Evolutionary conservation across 2,888 invertebrate genomes (phyloP), one percentile per base, ranked within the genome.

Genomic region (Caenorhabditis imperialis): DNA sequence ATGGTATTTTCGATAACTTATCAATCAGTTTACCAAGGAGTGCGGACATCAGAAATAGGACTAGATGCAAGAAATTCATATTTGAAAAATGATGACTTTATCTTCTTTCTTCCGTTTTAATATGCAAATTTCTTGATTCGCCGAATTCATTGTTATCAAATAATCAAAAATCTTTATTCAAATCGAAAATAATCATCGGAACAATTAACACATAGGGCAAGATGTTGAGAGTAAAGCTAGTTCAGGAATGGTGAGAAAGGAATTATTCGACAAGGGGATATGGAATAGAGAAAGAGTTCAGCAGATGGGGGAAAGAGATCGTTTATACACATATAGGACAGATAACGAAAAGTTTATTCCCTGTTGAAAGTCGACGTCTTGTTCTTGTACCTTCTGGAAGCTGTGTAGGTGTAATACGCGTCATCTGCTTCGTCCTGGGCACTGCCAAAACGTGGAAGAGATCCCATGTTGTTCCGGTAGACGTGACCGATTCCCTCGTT

Each of bases 371-470:
- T 74, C 1, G 65, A 69, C 22, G 63, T 70, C 30, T 62, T 54
- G 18, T 67, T 53, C 14, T 77, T 70, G 35, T 72, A 75, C 33
- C 69, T 50, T 50, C 77, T 42, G 2, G 75, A 72, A 1, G 75
- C 55, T 14, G 80, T 80, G 48, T 82, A 85, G 10, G 85, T 83
- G 61, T 85, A 85, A 57, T 85, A 85, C n/a, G 84, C 85, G 47
- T 83, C 84, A 65, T 85, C 83, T 16, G 82, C 61, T 47, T 83
- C 81, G 40, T 85, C 85, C 45, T 84, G 83, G 33, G 75, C 76
- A 60, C 69, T 79, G 35, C 72, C 50, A 47, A 82, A 60, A 45
- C 82, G 67, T 35, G 76, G 73, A 20, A 82, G 65, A 12, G 79
- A 75, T 33, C 75, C 69, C 61, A 72, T 71, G 47, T 79, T 77